Conservation (phyloP, 1,140 invertebrate species). For the Antheraea pernyi region DNA sequence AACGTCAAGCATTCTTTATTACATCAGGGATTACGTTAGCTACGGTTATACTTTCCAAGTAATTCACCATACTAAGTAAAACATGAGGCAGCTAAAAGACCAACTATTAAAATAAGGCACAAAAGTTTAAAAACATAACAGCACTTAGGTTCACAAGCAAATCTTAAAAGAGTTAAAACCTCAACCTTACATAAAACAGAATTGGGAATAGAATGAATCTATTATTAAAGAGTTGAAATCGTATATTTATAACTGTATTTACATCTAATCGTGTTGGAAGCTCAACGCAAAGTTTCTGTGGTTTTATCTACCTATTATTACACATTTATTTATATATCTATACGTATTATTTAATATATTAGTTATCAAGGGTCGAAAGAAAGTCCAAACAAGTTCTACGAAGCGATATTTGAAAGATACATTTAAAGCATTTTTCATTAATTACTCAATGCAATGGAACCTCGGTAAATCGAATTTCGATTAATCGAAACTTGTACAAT, state of each 20-base stretch:
- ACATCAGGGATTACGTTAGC: too few species aligned
- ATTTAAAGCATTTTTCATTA: not conserved
- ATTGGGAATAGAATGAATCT: not conserved
- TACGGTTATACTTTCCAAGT: too few species aligned
- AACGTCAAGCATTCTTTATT: too few species aligned
- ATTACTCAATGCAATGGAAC: not conserved
- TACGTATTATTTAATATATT: not conserved
- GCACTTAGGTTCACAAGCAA: conserved; percentile 19
- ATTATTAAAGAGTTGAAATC: not conserved
- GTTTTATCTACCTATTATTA: conserved; percentile 55
- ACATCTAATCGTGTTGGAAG: conserved; percentile 79
- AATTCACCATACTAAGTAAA: not conserved
- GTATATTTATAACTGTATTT: conserved; percentile 54
- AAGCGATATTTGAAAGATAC: not conserved
- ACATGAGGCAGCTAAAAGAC: not conserved
- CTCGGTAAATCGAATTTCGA: not conserved
- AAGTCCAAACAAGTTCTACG: not conserved
- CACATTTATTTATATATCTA: conserved; percentile 29
- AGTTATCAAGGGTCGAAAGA: not conserved
- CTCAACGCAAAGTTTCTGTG: conserved; percentile 76
- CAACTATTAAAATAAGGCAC: conserved; percentile 55
- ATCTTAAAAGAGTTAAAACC: conserved; percentile 3
- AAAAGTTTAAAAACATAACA: conserved; percentile 32
- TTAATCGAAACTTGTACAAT: not conserved
- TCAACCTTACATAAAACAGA: not conserved